Percentiles rank a stretch among this genome's conserved stretches.
These are phyloP conservation scores for Monopterus albus DNA, from an alignment of 2,113 vertebrate species.

Conservation along the genomic window DNA sequence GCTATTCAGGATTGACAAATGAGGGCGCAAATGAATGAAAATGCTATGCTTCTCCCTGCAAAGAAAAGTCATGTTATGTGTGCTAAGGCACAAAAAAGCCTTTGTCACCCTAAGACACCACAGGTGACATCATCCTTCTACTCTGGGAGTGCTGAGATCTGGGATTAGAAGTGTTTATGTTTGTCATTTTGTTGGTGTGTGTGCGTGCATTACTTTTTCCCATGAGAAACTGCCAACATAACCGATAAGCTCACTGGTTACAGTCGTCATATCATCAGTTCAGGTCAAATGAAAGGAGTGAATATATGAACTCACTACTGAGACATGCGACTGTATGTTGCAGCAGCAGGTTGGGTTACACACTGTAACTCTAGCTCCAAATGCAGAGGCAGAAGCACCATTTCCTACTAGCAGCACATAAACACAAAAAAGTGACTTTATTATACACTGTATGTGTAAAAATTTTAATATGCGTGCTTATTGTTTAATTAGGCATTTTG, in stretches of 20 bases:
- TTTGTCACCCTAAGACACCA: constrained; percentile 65
- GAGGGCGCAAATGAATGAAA: constrained; percentile 45
- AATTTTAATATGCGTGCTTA: no score
- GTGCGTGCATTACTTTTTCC: constrained; percentile 56
- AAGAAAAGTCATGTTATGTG: constrained; percentile 39
- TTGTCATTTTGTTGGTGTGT: constrained; percentile 8
- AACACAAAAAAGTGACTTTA: no score
- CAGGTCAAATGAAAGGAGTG: not conserved
- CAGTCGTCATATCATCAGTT: constrained; percentile 5
- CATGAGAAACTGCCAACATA: constrained; percentile 40
- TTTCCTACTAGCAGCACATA: not conserved
- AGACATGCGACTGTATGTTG: constrained; percentile 24
- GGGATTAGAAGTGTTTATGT: constrained; percentile 51
- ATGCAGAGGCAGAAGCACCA: not conserved
- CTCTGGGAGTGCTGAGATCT: constrained; percentile 40
- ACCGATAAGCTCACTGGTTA: not conserved
- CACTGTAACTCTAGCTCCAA: not conserved
- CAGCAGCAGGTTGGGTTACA: constrained; percentile 16
- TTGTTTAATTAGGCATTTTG: no score
- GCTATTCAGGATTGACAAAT: constrained; percentile 42
- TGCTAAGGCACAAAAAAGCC: constrained; percentile 72
- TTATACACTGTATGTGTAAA: no score
- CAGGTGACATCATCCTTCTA: constrained; percentile 75
- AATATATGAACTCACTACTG: constrained; percentile 1
- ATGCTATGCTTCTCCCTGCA: constrained; percentile 4